Conservation (phyloP, 2,113 vertebrate genomes). For the Propithecus coquereli region DNA sequence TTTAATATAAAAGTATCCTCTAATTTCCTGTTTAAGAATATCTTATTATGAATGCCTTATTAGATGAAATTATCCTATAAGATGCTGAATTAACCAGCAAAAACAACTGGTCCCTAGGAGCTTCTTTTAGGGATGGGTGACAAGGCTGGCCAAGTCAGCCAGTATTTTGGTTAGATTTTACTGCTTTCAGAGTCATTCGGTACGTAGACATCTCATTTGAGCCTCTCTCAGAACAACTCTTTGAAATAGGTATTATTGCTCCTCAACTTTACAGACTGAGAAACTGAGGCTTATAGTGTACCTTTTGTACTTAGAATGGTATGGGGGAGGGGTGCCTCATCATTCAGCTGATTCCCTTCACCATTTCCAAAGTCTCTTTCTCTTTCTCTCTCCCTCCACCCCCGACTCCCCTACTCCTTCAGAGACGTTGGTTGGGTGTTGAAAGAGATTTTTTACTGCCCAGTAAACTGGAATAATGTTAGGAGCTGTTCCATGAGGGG, state of each 20-base stretch:
- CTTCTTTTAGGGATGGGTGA: not conserved
- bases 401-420: not conserved
- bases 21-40: conserved; percentile 34
- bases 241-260: not conserved
- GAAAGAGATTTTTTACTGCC: not conserved
- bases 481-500: not conserved
- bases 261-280: not conserved
- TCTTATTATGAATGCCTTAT: not conserved
- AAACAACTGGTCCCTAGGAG: not conserved
- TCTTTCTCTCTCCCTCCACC: accelerated
- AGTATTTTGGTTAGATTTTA: not conserved
- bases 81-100: not conserved
- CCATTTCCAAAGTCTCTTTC: accelerated
- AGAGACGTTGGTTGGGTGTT: not conserved
- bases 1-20: conserved; percentile 7
- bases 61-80: not conserved
- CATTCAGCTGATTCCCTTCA: not conserved
- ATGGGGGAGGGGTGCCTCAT: not conserved
- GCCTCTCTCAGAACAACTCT: not conserved
- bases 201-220: not conserved
- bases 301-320: not conserved
- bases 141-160: not conserved
- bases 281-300: not conserved
- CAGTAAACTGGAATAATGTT: not conserved
- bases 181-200: not conserved